A percentile compares a stretch with the other conserved stretches of the same genome.
phyloP scores from a whole-genome alignment of 2,797 vertebrate species.

The Enteromius viviparus region DNA sequence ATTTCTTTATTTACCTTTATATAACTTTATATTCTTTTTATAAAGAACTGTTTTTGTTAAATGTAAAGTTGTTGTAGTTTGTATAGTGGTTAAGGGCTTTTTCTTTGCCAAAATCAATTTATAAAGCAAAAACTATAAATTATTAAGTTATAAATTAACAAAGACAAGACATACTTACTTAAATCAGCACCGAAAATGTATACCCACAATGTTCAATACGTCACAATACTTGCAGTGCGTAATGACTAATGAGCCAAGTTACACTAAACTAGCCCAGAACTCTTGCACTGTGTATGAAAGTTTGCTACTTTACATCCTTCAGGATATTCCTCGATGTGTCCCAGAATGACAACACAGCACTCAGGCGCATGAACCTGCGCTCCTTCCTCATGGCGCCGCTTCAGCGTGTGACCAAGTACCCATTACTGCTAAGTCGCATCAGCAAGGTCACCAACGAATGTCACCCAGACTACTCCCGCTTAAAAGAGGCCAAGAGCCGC shows the following conservation, averaged over 20 bases:
- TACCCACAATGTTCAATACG: neutral
- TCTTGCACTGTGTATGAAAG: neutral
- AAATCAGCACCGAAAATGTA: neutral
- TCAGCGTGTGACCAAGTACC: conserved; percentile 92
- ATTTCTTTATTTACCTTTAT: too few species aligned
- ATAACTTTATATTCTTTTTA: too few species aligned
- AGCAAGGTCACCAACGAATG: conserved; percentile 86
- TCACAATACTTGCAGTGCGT: neutral
- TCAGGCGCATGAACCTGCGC: conserved; percentile 91
- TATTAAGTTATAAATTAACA: neutral
- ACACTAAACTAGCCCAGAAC: neutral
- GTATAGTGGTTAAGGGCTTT: neutral
- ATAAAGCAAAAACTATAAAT: neutral
- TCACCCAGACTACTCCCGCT: conserved; percentile 85
- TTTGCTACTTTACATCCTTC: conserved; percentile 40
- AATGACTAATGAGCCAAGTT: neutral
- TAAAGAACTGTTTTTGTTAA: neutral
- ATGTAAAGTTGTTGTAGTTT: neutral
- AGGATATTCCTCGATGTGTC: conserved; percentile 94
- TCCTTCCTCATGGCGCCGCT: conserved; percentile 94
- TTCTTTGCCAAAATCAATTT: neutral
- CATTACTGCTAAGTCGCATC: conserved; percentile 88
- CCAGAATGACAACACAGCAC: conserved; percentile 91
- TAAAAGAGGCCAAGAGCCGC: conserved; percentile 89
- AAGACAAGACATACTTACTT: neutral